Conservation (phyloP, 2,888 invertebrate species). For the Campaea margaritaria region DNA sequence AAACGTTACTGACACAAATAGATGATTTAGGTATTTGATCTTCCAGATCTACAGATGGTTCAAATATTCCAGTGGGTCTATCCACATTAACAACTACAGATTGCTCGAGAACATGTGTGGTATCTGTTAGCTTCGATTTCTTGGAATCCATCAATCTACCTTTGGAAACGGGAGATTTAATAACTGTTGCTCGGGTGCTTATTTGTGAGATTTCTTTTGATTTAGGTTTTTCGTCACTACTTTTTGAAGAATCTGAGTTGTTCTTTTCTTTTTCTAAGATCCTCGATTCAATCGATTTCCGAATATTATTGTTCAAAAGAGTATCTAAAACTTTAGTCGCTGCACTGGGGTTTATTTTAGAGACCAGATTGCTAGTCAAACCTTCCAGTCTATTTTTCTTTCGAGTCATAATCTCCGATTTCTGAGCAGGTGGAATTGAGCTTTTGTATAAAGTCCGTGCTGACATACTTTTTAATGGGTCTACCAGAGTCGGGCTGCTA, state of each 20-base stretch:
- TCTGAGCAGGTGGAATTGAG: slow-evolving; percentile 78
- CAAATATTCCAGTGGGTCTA: slow-evolving; percentile 89
- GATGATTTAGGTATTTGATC: slow-evolving; percentile 87
- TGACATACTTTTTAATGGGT: slow-evolving; percentile 81
- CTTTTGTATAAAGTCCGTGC: slow-evolving; percentile 80
- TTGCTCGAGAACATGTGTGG: slow-evolving; percentile 52
- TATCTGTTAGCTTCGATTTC: slow-evolving; percentile 67
- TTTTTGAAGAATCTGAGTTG: slow-evolving; percentile 56
- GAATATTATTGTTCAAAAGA: slow-evolving; percentile 78
- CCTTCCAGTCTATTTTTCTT: slow-evolving; percentile 88
- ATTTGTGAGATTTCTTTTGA: slow-evolving; percentile 69
- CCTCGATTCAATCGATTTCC: slow-evolving; percentile 80
- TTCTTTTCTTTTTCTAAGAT: slow-evolving; percentile 79
- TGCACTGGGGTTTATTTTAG: slow-evolving; percentile 85
- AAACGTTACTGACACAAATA: slow-evolving; percentile 73
- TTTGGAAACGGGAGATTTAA: slow-evolving; percentile 84
- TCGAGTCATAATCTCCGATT: slow-evolving; percentile 85
- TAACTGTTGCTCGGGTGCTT: slow-evolving; percentile 84
- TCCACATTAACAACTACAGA: slow-evolving; percentile 75
- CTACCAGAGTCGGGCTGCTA: slow-evolving; percentile 55
- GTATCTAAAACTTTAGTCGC: slow-evolving; percentile 83
- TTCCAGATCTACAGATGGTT: slow-evolving; percentile 88
- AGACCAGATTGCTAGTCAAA: slow-evolving; percentile 85
- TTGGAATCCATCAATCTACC: slow-evolving; percentile 78
- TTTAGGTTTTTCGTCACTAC: slow-evolving; percentile 67